A percentile compares a stretch with the other conserved stretches of the same genome.
phyloP scores from a whole-genome alignment of 2,888 invertebrate genomes.

The Anticlea derivata region DNA sequence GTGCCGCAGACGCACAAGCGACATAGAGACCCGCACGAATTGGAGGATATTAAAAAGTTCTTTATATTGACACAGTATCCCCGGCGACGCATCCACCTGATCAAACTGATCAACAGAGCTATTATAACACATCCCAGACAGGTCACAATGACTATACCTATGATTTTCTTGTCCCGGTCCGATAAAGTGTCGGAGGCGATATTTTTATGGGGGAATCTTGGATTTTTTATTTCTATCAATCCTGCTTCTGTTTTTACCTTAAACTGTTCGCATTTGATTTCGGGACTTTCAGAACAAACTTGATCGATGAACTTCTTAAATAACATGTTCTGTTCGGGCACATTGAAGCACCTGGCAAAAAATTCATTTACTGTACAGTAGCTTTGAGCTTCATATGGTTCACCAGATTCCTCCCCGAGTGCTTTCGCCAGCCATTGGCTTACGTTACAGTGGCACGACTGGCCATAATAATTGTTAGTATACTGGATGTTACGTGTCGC shows the following conservation, averaged over 20 bases:
- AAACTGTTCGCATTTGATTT: constrained; percentile 84
- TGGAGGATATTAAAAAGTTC: constrained; percentile 66
- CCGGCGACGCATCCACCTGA: constrained; percentile 83
- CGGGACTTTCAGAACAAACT: constrained; percentile 80
- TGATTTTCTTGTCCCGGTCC: constrained; percentile 68
- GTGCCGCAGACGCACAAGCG: constrained; percentile 68
- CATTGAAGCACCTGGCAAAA: constrained; percentile 86
- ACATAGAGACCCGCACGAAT: constrained; percentile 64
- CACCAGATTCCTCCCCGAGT: constrained; percentile 63
- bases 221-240: constrained; percentile 67
- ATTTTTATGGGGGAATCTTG: constrained; percentile 72
- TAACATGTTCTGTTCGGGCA: constrained; percentile 85
- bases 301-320: constrained; percentile 85
- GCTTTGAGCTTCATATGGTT: constrained; percentile 78
- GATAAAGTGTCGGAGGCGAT: constrained; percentile 48
- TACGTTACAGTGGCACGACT: constrained; percentile 86
- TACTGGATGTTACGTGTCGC: constrained; percentile 76
- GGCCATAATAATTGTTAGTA: constrained; percentile 85
- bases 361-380: constrained; percentile 85
- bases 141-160: constrained; percentile 80
- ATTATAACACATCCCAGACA: constrained; percentile 78
- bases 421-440: constrained; percentile 81
- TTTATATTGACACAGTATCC: constrained; percentile 79
- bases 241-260: constrained; percentile 57
- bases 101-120: constrained; percentile 79